A percentile compares a stretch with the other conserved stretches of the same genome.
Evolutionary conservation across 2,888 invertebrate genomes (phyloP).

Genomic region (Mactromeris polynyma): DNA sequence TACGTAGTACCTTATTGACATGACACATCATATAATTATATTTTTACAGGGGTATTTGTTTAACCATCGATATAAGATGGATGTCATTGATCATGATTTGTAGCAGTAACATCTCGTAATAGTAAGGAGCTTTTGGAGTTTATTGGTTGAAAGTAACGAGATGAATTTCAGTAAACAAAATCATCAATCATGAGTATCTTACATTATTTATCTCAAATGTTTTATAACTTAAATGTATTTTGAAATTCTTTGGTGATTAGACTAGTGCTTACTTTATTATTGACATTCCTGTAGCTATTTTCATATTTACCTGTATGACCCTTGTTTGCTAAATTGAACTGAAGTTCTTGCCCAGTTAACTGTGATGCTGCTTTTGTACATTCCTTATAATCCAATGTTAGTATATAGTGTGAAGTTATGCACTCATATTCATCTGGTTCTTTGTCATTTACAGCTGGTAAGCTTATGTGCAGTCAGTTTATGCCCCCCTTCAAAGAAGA

Average conservation of each 20-base stretch:
- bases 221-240: not conserved
- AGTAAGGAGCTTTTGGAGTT: no score
- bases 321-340: not conserved
- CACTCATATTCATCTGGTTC: not conserved
- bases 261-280: not conserved
- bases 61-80: no score
- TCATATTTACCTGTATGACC: not conserved
- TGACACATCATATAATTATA: no score
- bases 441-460: not conserved
- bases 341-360: not conserved
- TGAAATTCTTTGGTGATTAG: not conserved
- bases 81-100: no score
- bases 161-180: no score
- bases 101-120: no score
- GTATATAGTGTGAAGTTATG: not conserved
- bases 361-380: not conserved
- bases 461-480: not conserved
- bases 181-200: no score
- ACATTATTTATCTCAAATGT: no score
- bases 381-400: slow-evolving; percentile 6
- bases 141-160: no score
- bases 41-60: no score
- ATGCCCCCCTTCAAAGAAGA: no score
- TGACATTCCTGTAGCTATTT: not conserved
- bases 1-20: no score